Base-by-base conservation (phyloP, 2,113 vertebrate genomes). In the Elephas maximus region DNA sequence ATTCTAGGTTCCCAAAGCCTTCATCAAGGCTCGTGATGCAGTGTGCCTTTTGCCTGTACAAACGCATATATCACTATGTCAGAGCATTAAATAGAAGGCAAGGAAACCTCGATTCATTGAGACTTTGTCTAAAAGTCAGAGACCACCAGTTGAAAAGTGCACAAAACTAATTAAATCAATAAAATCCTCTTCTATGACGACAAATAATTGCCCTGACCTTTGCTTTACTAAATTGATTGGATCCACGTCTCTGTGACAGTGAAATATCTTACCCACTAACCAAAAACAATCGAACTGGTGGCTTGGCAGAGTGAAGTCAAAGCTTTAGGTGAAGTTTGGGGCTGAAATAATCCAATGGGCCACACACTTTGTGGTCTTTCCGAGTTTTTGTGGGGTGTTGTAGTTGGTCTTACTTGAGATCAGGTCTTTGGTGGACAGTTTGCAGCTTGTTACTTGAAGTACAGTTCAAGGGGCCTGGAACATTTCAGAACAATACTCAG, bases 161-260 rank as follows among this genome's bases (percentile, higher is more conserved):
- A 74, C 23, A 81, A 74, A 87, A 67, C 57, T 92, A 87, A 89
- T 62, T 87, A 88, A 73, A 88, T 85, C 57, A 88, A 53, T 86
- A 48, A 48, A 57, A 57, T 57, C 4, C 10, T 90, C 1, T 67
- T 90, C 60, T 85, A 37, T 45, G 11, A 76, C 48, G 80, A 88
- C 26, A 96, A 67, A 76, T 89, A 87, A 63, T 53, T 94, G 44
- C 26, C n/a, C 30, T 95, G 82, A 79, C 45, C 53, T 90, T 95
- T 62, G n/a, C 45, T 90, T 87, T 86, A 94, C 33, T 92, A 62
- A 82, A 93, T 30, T 44, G 23, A 89, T 28, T 94, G 30, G 71
- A 44, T 92, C 51, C 77, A 4, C 60, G 30, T 78, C 41, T 91
- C 33, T 14, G 41, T 45, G 48, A 82, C 51, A 37, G 17, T 92